Conservation (phyloP, 1,140 invertebrate species). For the Manduca sexta region DNA sequence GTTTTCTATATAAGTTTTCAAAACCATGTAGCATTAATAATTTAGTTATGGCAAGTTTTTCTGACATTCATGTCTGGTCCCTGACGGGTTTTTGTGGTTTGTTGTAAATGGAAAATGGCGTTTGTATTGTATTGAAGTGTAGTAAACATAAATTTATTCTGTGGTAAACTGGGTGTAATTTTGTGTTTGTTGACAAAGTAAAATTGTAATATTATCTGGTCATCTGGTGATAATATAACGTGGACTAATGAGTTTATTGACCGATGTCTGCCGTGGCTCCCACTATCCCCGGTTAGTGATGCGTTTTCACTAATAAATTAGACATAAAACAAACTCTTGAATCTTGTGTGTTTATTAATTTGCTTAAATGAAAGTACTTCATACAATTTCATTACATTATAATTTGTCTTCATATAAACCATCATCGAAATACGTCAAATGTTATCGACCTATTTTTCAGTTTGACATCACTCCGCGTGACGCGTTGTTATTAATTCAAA, state of each 20-base stretch:
- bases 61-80: not conserved
- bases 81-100: conserved; percentile 25
- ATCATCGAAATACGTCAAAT: not conserved
- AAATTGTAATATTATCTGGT: conserved; percentile 32
- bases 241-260: conserved; percentile 67
- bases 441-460: conserved; percentile 54
- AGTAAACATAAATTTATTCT: conserved; percentile 49
- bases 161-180: conserved; percentile 7
- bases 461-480: conserved; percentile 64
- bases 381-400: not conserved
- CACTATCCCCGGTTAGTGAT: conserved; percentile 67
- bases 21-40: no score
- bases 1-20: no score
- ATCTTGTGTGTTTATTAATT: no score
- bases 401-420: not conserved
- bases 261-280: conserved; percentile 72
- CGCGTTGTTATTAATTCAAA: conserved; percentile 48
- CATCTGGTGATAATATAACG: conserved; percentile 40
- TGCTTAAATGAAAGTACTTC: no score
- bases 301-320: conserved; percentile 1
- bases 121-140: conserved; percentile 64
- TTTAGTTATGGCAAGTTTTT: no score
- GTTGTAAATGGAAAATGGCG: conserved; percentile 66
- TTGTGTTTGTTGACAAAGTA: conserved; percentile 10
- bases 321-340: no score